Percentiles rank a stretch among this genome's conserved stretches.
phyloP scores from a whole-genome alignment of 2,888 invertebrate species.

The Uloborus plumipes region DNA sequence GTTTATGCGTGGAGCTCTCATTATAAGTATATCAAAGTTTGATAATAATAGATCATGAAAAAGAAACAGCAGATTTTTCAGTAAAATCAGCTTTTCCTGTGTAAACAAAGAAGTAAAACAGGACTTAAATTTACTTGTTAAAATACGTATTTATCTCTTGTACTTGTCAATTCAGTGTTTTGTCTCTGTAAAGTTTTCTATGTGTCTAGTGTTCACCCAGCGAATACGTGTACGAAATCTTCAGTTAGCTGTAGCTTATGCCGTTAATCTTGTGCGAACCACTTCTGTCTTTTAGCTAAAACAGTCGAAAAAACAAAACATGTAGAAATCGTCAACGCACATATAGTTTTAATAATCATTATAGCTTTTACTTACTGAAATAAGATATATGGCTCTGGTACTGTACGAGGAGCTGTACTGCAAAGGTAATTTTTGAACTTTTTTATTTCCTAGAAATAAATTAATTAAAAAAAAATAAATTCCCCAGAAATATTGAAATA shows the following conservation, averaged over 20 bases:
- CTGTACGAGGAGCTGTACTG: too few relatives aligned
- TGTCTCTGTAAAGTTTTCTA: conserved; percentile 52
- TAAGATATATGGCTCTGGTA: too few relatives aligned
- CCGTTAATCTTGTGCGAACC: conserved; percentile 34
- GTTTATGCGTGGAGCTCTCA: too few relatives aligned
- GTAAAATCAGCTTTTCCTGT: conserved; percentile 6
- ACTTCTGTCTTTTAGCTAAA: conserved; percentile 23
- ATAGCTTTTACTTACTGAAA: conserved; percentile 5
- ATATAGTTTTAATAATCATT: conserved; percentile 35
- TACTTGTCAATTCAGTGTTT: conserved; percentile 40
- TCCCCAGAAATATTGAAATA: too few relatives aligned
- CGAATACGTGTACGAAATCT: conserved; percentile 29
- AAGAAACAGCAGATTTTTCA: not conserved
- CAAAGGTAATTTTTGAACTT: too few relatives aligned
- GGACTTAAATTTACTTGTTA: not conserved
- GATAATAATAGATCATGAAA: too few relatives aligned
- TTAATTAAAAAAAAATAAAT: too few relatives aligned
- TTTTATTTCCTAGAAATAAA: too few relatives aligned
- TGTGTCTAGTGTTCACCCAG: conserved; percentile 51
- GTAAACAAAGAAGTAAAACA: not conserved
- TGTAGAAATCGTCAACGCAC: conserved; percentile 54
- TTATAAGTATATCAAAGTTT: too few relatives aligned
- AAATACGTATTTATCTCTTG: conserved; percentile 61
- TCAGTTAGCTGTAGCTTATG: conserved; percentile 56
- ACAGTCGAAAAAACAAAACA: conserved; percentile 19